phyloP scores from a whole-genome alignment of 2,888 invertebrate species.

The Phorcus lineatus region DNA sequence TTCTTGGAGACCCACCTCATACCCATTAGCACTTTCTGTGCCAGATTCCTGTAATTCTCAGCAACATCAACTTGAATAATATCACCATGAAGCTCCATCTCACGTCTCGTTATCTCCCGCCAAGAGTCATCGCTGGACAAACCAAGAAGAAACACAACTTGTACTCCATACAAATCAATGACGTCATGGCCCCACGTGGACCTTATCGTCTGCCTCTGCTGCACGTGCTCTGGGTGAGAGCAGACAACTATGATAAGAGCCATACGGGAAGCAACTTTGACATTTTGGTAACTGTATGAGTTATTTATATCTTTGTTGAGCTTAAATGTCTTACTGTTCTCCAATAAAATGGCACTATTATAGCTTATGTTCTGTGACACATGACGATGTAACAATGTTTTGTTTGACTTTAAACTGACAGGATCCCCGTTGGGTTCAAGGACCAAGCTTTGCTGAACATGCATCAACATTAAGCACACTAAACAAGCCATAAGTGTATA shows the following conservation, averaged over 20 bases:
- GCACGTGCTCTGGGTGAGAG: slow-evolving; percentile 41
- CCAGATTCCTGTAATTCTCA: slow-evolving; percentile 46
- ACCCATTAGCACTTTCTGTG: slow-evolving; percentile 45
- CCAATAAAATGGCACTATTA: too few species aligned
- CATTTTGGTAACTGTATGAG: too few species aligned
- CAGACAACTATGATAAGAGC: slow-evolving; percentile 40
- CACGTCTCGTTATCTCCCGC: slow-evolving; percentile 40
- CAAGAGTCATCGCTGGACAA: slow-evolving; percentile 30
- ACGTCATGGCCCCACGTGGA: slow-evolving; percentile 41
- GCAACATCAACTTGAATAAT: slow-evolving; percentile 41
- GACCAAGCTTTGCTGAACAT: not conserved
- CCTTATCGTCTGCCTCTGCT: slow-evolving; percentile 42
- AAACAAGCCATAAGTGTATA: not conserved
- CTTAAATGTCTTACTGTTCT: too few species aligned
- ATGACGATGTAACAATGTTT: not conserved
- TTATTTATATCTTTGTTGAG: too few species aligned
- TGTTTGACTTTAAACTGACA: not conserved
- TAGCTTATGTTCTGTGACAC: too few species aligned
- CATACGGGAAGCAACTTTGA: not conserved
- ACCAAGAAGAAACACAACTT: slow-evolving; percentile 43
- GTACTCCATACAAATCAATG: slow-evolving; percentile 16
- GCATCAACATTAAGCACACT: not conserved
- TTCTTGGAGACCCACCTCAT: slow-evolving; percentile 39
- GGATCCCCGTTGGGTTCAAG: not conserved
- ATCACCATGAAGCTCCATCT: slow-evolving; percentile 41